These are phyloP conservation scores for Artibeus jamaicensis DNA, from an alignment of 2,797 vertebrate genomes.

Conservation along the genomic window DNA sequence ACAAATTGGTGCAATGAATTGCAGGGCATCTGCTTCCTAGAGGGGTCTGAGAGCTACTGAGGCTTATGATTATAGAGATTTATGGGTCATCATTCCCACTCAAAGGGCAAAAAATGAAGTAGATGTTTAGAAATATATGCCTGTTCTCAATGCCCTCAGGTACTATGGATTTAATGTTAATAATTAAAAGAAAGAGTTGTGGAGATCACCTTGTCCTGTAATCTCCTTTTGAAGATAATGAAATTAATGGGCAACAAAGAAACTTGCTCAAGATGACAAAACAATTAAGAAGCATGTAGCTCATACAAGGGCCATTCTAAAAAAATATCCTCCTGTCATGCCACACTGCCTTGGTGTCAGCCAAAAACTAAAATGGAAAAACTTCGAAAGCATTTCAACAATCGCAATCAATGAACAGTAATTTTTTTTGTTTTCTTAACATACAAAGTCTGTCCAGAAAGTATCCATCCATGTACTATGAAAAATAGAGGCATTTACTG, in stretches of 20 bases:
- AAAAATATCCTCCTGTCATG: background rate
- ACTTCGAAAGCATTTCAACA: background rate
- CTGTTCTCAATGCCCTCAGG: background rate
- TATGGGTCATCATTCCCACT: background rate
- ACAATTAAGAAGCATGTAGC: background rate
- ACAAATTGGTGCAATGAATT: conserved; percentile 44
- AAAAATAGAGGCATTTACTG: background rate
- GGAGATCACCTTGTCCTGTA: background rate
- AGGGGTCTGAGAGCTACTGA: background rate
- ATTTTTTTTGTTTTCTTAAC: conserved; percentile 5
- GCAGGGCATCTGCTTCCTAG: background rate
- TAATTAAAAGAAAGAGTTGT: background rate
- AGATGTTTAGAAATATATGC: background rate
- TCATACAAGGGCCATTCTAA: background rate
- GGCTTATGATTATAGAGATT: background rate
- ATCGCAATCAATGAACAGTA: background rate
- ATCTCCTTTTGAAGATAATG: conserved; percentile 26
- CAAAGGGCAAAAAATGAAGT: background rate
- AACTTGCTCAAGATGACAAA: background rate
- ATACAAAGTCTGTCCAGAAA: background rate
- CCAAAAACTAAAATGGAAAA: background rate
- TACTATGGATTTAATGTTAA: background rate
- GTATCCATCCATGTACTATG: background rate
- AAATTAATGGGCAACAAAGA: background rate
- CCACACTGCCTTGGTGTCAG: background rate